Conservation (phyloP, 2,888 invertebrate genomes). For the Orthonevra nobilis region DNA sequence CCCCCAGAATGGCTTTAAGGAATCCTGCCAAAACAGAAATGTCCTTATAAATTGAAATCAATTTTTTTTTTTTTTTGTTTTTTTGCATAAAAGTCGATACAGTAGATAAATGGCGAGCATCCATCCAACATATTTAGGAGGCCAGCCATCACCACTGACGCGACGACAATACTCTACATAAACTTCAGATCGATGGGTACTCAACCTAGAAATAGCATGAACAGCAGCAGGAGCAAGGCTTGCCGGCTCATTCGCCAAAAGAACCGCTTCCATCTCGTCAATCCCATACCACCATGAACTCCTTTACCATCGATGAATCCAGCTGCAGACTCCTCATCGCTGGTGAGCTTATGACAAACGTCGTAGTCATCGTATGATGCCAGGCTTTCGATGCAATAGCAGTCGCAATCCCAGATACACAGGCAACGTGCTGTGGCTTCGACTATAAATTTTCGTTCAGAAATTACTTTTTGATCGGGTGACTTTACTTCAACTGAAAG, state of each 20-base stretch:
- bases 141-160: not conserved
- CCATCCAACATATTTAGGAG: constrained; percentile 14
- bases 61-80: constrained; percentile 1
- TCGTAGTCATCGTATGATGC: constrained; percentile 72
- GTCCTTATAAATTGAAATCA: constrained; percentile 35
- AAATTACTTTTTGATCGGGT: constrained; percentile 62
- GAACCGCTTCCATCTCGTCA: constrained; percentile 35
- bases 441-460: constrained; percentile 73
- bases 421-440: constrained; percentile 75
- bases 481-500: constrained; percentile 70
- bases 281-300: constrained; percentile 28
- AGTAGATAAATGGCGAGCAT: too few relatives aligned
- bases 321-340: constrained; percentile 68
- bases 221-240: constrained; percentile 55
- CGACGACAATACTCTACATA: constrained; percentile 11
- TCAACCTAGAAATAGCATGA: constrained; percentile 73
- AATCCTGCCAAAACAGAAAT: constrained; percentile 71
- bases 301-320: constrained; percentile 72
- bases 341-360: constrained; percentile 73
- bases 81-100: too few relatives aligned
- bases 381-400: constrained; percentile 75
- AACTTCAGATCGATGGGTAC: constrained; percentile 35
- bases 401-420: constrained; percentile 76
- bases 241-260: constrained; percentile 47
- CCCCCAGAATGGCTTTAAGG: constrained; percentile 74